phyloP scores from a whole-genome alignment of 2,888 invertebrate species.

The Eremobia ochroleuca region DNA sequence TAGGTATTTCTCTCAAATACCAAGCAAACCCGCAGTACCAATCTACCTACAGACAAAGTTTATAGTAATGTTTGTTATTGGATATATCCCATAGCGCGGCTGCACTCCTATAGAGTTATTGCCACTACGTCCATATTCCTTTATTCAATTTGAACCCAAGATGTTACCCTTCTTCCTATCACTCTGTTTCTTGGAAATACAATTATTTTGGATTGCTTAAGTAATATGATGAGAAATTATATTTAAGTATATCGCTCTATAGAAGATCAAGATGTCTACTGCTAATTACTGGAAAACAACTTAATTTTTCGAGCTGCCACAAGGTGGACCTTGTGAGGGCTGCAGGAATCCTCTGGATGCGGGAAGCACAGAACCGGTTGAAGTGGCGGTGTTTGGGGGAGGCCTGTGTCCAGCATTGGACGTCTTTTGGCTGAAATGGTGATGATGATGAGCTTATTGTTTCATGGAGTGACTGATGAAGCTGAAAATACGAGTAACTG shows the following conservation, averaged over 20 bases:
- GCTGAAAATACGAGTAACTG: too few species aligned
- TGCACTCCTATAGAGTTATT: slow-evolving; percentile 49
- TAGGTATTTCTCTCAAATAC: neutral
- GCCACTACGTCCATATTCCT: slow-evolving; percentile 47
- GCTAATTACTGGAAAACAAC: neutral
- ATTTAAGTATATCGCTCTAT: neutral
- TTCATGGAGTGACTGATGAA: neutral
- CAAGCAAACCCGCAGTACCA: neutral
- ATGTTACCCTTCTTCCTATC: slow-evolving; percentile 24
- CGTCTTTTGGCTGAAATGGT: too few species aligned
- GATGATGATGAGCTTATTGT: neutral
- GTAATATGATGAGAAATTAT: neutral
- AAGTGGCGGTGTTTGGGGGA: too few species aligned
- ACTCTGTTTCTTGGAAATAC: slow-evolving; percentile 8
- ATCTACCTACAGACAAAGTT: slow-evolving; percentile 19
- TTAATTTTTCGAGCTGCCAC: neutral
- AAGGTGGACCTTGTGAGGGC: neutral
- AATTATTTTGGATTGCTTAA: neutral
- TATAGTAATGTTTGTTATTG: slow-evolving; percentile 48
- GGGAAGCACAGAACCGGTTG: neutral
- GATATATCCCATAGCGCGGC: slow-evolving; percentile 37
- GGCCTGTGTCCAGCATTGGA: too few species aligned
- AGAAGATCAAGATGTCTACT: neutral
- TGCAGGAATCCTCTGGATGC: neutral
- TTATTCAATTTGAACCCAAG: slow-evolving; percentile 60